phyloP scores from a whole-genome alignment of 2,888 invertebrate species.

The Hermodice carunculata region DNA sequence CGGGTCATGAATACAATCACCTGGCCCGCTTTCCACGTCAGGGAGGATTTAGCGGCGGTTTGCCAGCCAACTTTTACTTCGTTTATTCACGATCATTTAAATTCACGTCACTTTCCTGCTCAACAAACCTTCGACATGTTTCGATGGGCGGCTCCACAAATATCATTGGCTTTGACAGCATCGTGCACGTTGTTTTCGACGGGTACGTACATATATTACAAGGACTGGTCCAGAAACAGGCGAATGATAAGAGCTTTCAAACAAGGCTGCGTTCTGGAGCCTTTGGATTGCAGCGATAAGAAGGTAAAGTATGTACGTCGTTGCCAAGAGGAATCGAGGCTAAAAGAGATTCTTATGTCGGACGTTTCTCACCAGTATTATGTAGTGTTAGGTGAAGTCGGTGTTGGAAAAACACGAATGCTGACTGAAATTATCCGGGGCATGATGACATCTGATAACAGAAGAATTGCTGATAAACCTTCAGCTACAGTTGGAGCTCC shows the following conservation, averaged over 20 bases:
- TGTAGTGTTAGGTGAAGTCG: conserved; percentile 38
- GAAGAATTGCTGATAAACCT: too few relatives aligned
- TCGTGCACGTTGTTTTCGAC: conserved; percentile 18
- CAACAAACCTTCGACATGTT: too few relatives aligned
- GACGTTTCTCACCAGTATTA: conserved; percentile 39
- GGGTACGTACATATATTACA: conserved; percentile 36
- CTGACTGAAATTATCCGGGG: conserved; percentile 33
- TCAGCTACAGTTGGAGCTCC: conserved; percentile 37
- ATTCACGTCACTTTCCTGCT: too few relatives aligned
- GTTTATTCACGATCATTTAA: too few relatives aligned
- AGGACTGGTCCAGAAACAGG: conserved; percentile 25
- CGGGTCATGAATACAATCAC: too few relatives aligned
- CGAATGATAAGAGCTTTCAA: conserved; percentile 30
- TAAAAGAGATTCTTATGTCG: conserved; percentile 8
- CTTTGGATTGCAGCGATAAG: conserved; percentile 29
- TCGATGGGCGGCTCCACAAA: too few relatives aligned
- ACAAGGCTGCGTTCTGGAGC: conserved; percentile 35
- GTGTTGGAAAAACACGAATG: conserved; percentile 38
- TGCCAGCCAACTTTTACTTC: too few relatives aligned
- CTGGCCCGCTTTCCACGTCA: too few relatives aligned
- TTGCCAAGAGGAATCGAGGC: not conserved
- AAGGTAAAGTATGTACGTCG: conserved; percentile 28
- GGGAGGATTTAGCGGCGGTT: too few relatives aligned
- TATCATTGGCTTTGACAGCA: conserved; percentile 8
- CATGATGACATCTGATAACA: conserved; percentile 25